These are phyloP conservation scores for Porites lobata DNA, from an alignment of 92 coral and sea anemone species.

Conservation along the genomic window DNA sequence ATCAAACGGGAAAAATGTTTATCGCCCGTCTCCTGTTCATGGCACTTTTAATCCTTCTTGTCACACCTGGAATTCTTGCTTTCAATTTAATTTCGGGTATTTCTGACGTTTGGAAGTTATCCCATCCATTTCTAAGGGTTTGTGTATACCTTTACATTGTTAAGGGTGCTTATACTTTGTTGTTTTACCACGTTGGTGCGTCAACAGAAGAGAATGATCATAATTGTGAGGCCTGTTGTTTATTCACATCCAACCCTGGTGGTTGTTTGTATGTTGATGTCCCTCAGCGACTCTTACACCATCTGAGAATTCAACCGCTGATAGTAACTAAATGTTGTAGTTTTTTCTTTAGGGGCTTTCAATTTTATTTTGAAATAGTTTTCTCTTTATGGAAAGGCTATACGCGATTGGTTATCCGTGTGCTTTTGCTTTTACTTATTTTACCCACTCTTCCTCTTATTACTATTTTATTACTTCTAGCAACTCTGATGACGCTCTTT, in stretches of 20 bases:
- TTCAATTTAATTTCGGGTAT: no score
- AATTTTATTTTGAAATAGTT: not conserved
- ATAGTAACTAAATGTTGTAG: not conserved
- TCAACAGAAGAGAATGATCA: not conserved
- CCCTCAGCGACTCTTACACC: not conserved
- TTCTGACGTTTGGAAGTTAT: no score
- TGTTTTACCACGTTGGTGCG: not conserved
- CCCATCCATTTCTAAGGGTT: no score
- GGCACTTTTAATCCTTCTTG: no score
- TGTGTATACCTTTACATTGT: not conserved
- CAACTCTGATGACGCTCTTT: no score
- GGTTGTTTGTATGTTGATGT: not conserved
- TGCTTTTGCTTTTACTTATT: not conserved
- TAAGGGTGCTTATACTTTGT: not conserved
- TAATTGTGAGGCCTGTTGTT: not conserved
- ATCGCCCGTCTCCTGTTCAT: no score
- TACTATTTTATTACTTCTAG: not conserved
- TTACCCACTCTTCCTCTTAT: not conserved
- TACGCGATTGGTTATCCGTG: not conserved
- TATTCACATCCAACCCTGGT: not conserved
- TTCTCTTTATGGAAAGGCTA: not conserved
- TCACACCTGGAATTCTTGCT: no score
- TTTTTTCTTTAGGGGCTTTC: not conserved
- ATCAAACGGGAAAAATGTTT: no score
- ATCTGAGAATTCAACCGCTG: not conserved